Conservation (phyloP, 1,140 invertebrate genomes). For the Tetraneura akinire region DNA sequence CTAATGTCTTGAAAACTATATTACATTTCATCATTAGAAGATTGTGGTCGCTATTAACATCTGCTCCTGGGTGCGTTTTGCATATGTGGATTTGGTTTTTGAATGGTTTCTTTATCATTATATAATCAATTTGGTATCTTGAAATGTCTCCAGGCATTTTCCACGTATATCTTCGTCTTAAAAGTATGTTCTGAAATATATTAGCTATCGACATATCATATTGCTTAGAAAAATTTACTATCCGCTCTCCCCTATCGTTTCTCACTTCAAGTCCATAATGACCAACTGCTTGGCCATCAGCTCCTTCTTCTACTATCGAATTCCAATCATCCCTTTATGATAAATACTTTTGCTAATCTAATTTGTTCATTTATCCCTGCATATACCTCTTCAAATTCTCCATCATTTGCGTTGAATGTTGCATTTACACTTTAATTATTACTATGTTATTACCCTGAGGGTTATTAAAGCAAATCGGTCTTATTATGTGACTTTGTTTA, state of each 20-base stretch:
- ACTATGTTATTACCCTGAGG: neutral
- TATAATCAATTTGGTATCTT: slow-evolving; percentile 47
- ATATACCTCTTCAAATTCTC: slow-evolving; percentile 48
- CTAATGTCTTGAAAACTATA: too few relatives aligned
- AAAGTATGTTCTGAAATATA: neutral
- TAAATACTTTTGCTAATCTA: slow-evolving; percentile 9
- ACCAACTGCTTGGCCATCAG: slow-evolving; percentile 22
- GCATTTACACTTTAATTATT: slow-evolving; percentile 50
- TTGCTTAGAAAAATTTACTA: slow-evolving; percentile 12
- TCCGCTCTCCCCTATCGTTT: slow-evolving; percentile 30
- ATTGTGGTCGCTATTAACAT: too few relatives aligned
- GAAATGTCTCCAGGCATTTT: slow-evolving; percentile 14
- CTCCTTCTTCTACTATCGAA: slow-evolving; percentile 24
- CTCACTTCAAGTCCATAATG: slow-evolving; percentile 33
- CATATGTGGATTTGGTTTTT: too few relatives aligned
- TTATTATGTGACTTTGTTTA: too few relatives aligned
- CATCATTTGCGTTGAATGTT: slow-evolving; percentile 19
- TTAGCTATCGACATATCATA: slow-evolving; percentile 32
- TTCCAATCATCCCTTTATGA: slow-evolving; percentile 53
- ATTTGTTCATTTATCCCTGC: slow-evolving; percentile 32
- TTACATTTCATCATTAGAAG: too few relatives aligned
- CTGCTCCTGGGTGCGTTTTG: too few relatives aligned
- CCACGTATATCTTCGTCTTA: slow-evolving; percentile 35
- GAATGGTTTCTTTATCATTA: too few relatives aligned
- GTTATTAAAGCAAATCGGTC: too few relatives aligned